Conservation (phyloP, 2,888 invertebrate species). For the Lamproptera curius region DNA sequence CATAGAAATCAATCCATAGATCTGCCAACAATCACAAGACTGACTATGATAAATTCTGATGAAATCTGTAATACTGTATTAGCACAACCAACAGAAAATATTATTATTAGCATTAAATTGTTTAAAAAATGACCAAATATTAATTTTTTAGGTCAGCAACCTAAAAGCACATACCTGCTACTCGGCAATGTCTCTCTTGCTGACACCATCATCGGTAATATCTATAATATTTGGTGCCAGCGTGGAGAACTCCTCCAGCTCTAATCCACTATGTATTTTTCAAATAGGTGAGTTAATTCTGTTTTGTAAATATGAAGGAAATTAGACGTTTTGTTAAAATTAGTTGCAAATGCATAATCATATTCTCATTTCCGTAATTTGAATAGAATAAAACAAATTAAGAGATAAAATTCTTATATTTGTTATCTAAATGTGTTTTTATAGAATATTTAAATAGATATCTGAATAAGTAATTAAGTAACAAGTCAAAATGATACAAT, state of each 20-base stretch:
- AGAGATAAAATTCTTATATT: too few relatives aligned
- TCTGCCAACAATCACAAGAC: not conserved
- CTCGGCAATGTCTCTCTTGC: constrained; percentile 82
- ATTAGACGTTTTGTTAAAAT: too few relatives aligned
- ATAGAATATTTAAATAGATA: too few relatives aligned
- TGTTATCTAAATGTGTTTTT: too few relatives aligned
- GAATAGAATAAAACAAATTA: too few relatives aligned
- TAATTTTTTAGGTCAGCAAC: constrained; percentile 73
- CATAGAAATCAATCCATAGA: not conserved
- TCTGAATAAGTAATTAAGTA: too few relatives aligned
- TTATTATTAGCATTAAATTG: not conserved
- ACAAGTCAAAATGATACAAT: too few relatives aligned
- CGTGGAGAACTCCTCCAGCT: constrained; percentile 46
- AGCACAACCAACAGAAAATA: not conserved
- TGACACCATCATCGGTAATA: constrained; percentile 80
- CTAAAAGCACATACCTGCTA: constrained; percentile 80
- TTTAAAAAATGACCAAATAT: not conserved
- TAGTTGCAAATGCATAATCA: too few relatives aligned
- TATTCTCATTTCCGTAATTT: too few relatives aligned
- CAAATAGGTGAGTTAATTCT: constrained; percentile 66
- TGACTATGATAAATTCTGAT: too few relatives aligned
- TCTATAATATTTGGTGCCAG: constrained; percentile 74
- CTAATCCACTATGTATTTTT: constrained; percentile 55
- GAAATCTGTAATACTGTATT: too few relatives aligned
- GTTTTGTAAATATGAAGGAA: too few relatives aligned